Percentiles rank a stretch among this genome's conserved stretches.
Evolutionary conservation across 1,140 invertebrate genomes (phyloP).

Genomic region (Drosophila pseudoananassae): DNA sequence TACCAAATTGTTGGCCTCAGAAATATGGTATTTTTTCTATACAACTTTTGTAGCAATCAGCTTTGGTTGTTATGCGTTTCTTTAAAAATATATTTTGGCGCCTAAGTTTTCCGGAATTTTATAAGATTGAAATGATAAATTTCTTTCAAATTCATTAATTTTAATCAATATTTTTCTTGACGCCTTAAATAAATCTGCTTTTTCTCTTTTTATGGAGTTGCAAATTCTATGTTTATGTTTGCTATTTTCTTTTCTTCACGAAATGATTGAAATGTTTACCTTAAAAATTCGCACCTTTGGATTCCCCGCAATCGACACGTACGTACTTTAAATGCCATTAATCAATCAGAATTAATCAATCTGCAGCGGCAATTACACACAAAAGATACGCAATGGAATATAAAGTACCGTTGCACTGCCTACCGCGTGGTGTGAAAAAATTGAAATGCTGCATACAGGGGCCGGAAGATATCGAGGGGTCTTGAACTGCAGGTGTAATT

Average conservation of each 20-base stretch:
- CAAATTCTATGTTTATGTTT: background rate
- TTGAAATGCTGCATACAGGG: constrained; percentile 23
- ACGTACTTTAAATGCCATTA: constrained; percentile 40
- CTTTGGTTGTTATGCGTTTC: background rate
- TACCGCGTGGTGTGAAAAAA: constrained; percentile 20
- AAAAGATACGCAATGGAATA: background rate
- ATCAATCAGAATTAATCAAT: constrained; percentile 51
- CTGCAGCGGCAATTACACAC: constrained; percentile 30
- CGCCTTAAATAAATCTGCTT: too few species aligned
- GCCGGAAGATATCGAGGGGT: constrained; percentile 3
- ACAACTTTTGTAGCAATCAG: background rate
- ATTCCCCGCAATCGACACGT: constrained; percentile 10
- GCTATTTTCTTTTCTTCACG: background rate
- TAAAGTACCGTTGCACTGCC: constrained; percentile 14
- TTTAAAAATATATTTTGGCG: background rate
- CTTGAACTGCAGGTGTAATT: constrained; percentile 42
- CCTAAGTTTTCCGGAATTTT: too few species aligned
- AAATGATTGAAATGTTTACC: background rate
- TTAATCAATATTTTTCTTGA: too few species aligned
- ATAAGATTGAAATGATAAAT: too few species aligned
- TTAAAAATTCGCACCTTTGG: constrained; percentile 6
- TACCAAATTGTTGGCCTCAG: background rate
- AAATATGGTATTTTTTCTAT: background rate
- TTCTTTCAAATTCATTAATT: too few species aligned
- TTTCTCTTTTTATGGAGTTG: background rate